A percentile compares a stretch with the other conserved stretches of the same genome.
Evolutionary conservation across 2,888 invertebrate species (phyloP).

Genomic region (Amiota communis): DNA sequence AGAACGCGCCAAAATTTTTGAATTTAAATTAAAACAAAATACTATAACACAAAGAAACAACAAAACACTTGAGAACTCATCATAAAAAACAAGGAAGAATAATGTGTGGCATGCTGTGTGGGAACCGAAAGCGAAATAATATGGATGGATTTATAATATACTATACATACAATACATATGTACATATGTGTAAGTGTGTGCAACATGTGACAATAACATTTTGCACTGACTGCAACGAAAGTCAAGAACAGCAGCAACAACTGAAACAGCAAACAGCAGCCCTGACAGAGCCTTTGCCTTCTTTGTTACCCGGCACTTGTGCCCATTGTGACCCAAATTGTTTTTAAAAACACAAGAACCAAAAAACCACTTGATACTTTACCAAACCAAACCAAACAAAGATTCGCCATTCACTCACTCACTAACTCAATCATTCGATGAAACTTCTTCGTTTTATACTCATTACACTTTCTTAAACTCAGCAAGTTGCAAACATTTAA

Average conservation of each 20-base stretch:
- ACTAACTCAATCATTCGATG: background rate
- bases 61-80: constrained; percentile 54
- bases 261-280: constrained; percentile 29
- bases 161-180: too few relatives aligned
- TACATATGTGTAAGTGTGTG: constrained; percentile 26
- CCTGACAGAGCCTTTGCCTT: constrained; percentile 34
- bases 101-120: constrained; percentile 59
- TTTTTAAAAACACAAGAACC: constrained; percentile 50
- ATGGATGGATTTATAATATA: too few relatives aligned
- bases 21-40: constrained; percentile 8
- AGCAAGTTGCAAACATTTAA: background rate
- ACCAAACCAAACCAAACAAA: background rate
- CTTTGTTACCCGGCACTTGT: constrained; percentile 62
- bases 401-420: background rate
- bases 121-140: constrained; percentile 53
- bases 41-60: constrained; percentile 21
- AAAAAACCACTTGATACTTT: constrained; percentile 40
- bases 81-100: constrained; percentile 34
- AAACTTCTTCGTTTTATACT: background rate
- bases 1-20: constrained; percentile 43
- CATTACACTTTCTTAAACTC: too few relatives aligned
- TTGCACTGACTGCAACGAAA: constrained; percentile 51
- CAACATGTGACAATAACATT: constrained; percentile 61
- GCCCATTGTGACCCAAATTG: constrained; percentile 61
- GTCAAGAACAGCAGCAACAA: constrained; percentile 22